Evolutionary conservation across 2,888 invertebrate species (phyloP), one percentile per base, ranked within the genome.

Genomic region (Pollenia labialis): DNA sequence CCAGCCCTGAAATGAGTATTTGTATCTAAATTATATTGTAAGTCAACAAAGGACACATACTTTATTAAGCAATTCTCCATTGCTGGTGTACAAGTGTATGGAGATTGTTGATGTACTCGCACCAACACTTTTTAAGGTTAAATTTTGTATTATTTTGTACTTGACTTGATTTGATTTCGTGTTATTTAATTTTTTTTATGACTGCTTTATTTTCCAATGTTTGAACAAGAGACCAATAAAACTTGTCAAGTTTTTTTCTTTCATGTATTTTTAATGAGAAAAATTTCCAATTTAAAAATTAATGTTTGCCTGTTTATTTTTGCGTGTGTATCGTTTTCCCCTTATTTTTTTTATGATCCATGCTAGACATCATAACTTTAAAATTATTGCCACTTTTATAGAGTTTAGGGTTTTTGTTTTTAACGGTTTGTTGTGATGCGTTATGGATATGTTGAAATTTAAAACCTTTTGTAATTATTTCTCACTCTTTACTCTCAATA

Each of bases 311-410:
- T 14, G 48, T 79, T 52, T 40, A 12, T 40, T 71, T 54, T 16
- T 18, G n/a, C 42, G 18, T 50, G 11, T 40, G 32, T 32, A 32
- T 44, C 23, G 42, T 23, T 64, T 42, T 42, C 58, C 48, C 44
- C 4, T 11, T 23, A 23, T 23, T 11, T 52, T 81, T 81, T 74
- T 64, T 58, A 71, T 23, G 48, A 64, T 50, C 16, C 62, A 69
- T 71, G n/a, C 56, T 80, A 85, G 79, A 85, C 69, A 44, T 75
- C 69, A 75, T 85, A 75, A 80, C 32, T 71, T 80, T 66, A 52
- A 54, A 64, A 77, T 76, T 71, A 71, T 83, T 54, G 11, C 40
- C 18, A 18, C n/a, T 56, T 69, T 60, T 46, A n/a, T 40, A 12
- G n/a, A 54, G 8, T 42, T 62, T 56, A 8, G 14, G 18, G 56